A percentile compares a stretch with the other conserved stretches of the same genome.
These are phyloP conservation scores for Hirudinaria manillensis DNA, from an alignment of 2,888 invertebrate genomes.

Conservation along the genomic window DNA sequence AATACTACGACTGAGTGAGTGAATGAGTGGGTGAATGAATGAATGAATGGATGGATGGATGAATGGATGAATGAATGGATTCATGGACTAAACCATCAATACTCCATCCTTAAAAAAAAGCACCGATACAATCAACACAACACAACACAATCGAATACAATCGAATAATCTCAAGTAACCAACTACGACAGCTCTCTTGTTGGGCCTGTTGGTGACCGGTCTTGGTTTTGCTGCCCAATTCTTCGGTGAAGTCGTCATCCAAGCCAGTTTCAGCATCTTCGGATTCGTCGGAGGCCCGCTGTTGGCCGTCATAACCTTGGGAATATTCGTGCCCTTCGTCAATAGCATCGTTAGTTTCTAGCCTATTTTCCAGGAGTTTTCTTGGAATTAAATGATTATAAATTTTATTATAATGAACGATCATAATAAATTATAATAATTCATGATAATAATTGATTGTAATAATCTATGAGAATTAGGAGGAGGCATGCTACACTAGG, in stretches of 20 bases:
- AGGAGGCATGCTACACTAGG: neutral
- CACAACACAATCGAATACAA: too few species aligned
- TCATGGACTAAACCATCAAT: too few species aligned
- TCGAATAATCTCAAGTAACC: neutral
- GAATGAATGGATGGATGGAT: too few species aligned
- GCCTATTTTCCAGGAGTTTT: neutral
- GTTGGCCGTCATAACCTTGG: constrained; percentile 31
- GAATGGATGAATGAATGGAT: too few species aligned
- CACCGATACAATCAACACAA: too few species aligned
- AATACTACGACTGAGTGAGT: neutral
- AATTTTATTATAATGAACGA: neutral
- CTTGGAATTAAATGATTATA: neutral
- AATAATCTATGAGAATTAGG: neutral
- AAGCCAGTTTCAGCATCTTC: constrained; percentile 47
- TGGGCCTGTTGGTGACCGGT: constrained; percentile 36
- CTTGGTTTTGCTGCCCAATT: constrained; percentile 37
- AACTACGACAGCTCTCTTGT: constrained; percentile 30
- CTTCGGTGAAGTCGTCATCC: constrained; percentile 41
- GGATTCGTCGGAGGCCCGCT: constrained; percentile 49
- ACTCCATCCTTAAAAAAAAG: too few species aligned
- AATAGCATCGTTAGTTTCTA: constrained; percentile 25
- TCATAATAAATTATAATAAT: neutral
- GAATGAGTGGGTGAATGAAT: too few species aligned
- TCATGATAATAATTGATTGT: neutral
- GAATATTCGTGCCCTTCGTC: constrained; percentile 37